Conservation (phyloP, 1,140 invertebrate genomes). For the Grapholita molesta region DNA sequence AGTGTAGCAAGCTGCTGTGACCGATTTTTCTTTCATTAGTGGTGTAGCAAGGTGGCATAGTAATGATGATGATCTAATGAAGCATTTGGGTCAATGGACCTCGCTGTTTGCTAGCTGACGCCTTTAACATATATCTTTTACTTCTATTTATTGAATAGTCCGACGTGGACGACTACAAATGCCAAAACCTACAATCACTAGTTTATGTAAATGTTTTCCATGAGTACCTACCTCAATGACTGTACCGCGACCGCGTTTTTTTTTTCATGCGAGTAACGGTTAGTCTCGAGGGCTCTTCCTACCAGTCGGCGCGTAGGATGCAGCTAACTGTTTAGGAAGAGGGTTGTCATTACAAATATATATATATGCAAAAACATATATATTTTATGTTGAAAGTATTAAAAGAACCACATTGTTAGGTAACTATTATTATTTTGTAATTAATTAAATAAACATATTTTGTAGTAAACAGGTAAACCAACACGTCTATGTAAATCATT, state of each 20-base stretch:
- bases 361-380: too few species aligned
- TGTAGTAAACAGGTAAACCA: too few species aligned
- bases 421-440: too few species aligned
- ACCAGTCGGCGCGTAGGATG: conserved; percentile 37
- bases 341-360: too few species aligned
- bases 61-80: too few species aligned
- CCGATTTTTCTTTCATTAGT: conserved; percentile 71
- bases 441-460: too few species aligned
- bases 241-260: conserved; percentile 36
- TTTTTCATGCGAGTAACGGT: conserved; percentile 35
- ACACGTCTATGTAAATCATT: too few species aligned
- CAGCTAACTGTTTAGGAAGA: not conserved
- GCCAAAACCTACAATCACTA: too few species aligned
- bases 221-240: conserved; percentile 26
- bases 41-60: conserved; percentile 51
- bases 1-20: conserved; percentile 28
- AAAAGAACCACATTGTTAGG: too few species aligned
- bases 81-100: conserved; percentile 76
- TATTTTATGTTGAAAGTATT: too few species aligned
- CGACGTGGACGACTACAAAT: conserved; percentile 42
- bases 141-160: conserved; percentile 48
- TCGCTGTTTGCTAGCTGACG: conserved; percentile 60
- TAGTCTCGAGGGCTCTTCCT: conserved; percentile 30
- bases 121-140: conserved; percentile 68
- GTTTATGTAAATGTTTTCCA: conserved; percentile 31